Base-by-base conservation (phyloP, 2,113 vertebrate genomes). In the Thomomys bottae region DNA sequence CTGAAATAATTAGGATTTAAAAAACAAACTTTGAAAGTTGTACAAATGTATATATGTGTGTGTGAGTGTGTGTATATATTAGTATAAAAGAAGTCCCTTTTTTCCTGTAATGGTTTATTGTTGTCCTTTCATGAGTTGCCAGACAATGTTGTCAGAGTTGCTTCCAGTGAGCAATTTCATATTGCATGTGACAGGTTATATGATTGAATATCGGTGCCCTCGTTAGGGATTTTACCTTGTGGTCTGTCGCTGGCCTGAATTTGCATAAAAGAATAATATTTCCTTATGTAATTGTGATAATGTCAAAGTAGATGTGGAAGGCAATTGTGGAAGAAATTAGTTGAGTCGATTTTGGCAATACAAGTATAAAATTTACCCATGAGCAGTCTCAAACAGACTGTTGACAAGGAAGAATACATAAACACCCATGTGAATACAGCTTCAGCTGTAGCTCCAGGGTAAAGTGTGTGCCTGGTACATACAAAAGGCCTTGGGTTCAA, bases 351-450 rank as follows among this genome's bases (percentile, higher is more conserved):
- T 76, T 94, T 91, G 36, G 77, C 38, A 83, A 32, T 0, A 4
- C 49, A 84, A 83, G 88, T 32, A 85, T 89, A 67, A 78, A 84
- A 90, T 96, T 94, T 89, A 72, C 38, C 49, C 64, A 85, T 76
- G 66, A 49, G 32, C 72, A 67, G 85, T 87, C 95, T 89, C 95
- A 75, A 96, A 20, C 2, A 94, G 92, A 68, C 83, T 95, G 23
- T 95, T 88, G 91, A 92, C 64, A 92, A 85, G 57, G 78, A 85
- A 40, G 76, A 97, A 92, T 81, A 32, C 92, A 80, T 67, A 68
- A 78, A 61, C 59, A 10, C 6, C n/a, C 77, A 32, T 93, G 78
- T 67, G 71, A 78, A 61, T 3, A 10, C 6, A n/a, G 80, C 73
- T 84, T 77, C 83, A 23, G 59, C 20, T 61, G 59, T 23, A 61